Conservation (phyloP, 1,140 invertebrate genomes). For the Globodera ellingtonae region DNA sequence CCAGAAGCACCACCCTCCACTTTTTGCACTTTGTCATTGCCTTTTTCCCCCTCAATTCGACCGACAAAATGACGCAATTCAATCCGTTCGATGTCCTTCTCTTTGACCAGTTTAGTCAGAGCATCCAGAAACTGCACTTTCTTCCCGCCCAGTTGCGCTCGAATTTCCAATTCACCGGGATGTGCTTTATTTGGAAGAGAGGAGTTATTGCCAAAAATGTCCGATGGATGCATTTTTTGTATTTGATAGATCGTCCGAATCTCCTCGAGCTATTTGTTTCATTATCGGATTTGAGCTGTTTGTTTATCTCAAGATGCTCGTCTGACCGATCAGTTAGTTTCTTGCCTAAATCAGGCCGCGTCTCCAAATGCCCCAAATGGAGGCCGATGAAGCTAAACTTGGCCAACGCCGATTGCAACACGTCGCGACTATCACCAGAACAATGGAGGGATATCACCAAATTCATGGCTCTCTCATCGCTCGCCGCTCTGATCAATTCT, state of each 20-base stretch:
- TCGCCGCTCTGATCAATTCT: conserved; percentile 44
- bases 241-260: not conserved
- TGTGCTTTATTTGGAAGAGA: conserved; percentile 18
- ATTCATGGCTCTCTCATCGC: conserved; percentile 30
- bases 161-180: conserved; percentile 42
- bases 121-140: conserved; percentile 52
- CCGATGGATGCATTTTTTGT: conserved; percentile 1
- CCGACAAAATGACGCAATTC: conserved; percentile 17
- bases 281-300: too few relatives aligned
- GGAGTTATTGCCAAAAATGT: not conserved
- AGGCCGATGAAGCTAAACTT: conserved; percentile 34
- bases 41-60: not conserved
- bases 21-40: not conserved
- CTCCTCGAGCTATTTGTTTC: too few relatives aligned
- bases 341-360: conserved; percentile 44
- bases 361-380: conserved; percentile 41
- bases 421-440: conserved; percentile 39
- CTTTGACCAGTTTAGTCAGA: conserved; percentile 47
- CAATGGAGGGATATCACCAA: conserved; percentile 20
- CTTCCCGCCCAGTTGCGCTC: conserved; percentile 30
- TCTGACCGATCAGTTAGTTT: not conserved
- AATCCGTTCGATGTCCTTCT: conserved; percentile 50
- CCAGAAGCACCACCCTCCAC: not conserved
- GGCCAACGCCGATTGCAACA: conserved; percentile 31
- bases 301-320: too few relatives aligned